Conservation (phyloP, 2,797 vertebrate genomes). For the Malurus leucopterus region DNA sequence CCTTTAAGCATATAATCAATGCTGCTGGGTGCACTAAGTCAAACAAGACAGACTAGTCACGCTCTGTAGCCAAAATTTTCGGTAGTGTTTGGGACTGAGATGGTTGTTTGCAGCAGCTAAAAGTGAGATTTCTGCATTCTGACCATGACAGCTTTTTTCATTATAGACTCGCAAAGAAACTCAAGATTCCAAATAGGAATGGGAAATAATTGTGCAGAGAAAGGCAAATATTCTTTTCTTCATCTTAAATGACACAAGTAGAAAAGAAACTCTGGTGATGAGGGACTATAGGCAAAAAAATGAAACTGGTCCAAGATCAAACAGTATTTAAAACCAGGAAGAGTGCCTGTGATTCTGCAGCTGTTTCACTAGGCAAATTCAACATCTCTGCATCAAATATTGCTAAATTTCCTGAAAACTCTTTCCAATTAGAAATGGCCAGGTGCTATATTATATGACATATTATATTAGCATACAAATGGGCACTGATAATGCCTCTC, state of each 20-base stretch:
- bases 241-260: neutral
- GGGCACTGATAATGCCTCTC: neutral
- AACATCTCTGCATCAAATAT: neutral
- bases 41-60: neutral
- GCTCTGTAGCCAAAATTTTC: conserved; percentile 9
- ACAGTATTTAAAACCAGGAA: neutral
- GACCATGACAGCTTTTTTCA: neutral
- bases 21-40: neutral
- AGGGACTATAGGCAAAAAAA: neutral
- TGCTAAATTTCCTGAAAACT: neutral
- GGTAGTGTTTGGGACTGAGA: neutral
- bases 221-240: neutral
- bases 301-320: neutral
- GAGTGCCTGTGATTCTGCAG: neutral
- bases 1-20: conserved; percentile 40
- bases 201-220: neutral
- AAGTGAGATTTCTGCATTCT: neutral
- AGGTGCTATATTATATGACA: neutral
- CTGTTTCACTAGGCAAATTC: neutral
- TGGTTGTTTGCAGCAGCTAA: neutral
- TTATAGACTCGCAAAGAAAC: neutral
- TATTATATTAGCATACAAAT: neutral
- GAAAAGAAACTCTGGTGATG: neutral
- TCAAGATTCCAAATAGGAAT: neutral
- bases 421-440: neutral